phyloP scores from a whole-genome alignment of 2,888 invertebrate genomes.

The Salpingus planirostris region DNA sequence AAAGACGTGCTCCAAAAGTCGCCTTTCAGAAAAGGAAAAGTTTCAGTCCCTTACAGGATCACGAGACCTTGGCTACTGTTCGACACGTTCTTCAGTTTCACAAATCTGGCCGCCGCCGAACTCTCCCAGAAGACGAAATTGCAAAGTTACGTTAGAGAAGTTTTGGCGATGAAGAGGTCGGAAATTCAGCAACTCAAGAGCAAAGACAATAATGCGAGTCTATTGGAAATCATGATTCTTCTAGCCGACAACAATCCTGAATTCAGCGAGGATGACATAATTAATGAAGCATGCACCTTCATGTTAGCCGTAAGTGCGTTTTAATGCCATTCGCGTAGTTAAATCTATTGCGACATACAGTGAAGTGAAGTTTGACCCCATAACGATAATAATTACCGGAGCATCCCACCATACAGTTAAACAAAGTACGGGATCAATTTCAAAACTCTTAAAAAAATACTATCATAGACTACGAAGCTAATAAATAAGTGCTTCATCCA shows the following conservation, averaged over 20 bases:
- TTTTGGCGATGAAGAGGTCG: constrained; percentile 13
- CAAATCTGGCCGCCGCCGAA: constrained; percentile 45
- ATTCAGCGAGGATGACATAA: constrained; percentile 48
- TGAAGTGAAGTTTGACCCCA: no score
- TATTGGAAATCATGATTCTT: constrained; percentile 49
- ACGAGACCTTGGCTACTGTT: constrained; percentile 50
- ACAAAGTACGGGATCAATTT: no score
- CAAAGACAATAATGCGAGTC: constrained; percentile 11
- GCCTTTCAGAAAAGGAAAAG: constrained; percentile 48
- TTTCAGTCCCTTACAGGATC: constrained; percentile 44
- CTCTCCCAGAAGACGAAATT: constrained; percentile 44
- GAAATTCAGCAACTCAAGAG: background rate
- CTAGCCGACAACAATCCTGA: constrained; percentile 42
- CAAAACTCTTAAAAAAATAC: no score
- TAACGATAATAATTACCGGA: no score
- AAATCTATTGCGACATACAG: no score
- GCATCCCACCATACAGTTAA: no score
- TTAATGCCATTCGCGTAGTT: no score
- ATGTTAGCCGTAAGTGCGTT: constrained; percentile 50
- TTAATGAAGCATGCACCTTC: constrained; percentile 53
- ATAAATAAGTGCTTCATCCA: no score
- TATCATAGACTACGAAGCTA: no score
- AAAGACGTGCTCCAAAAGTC: no score
- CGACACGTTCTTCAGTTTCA: constrained; percentile 47
- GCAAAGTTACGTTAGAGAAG: constrained; percentile 42